Percentiles rank a stretch among this genome's conserved stretches.
phyloP scores from a whole-genome alignment of 2,113 vertebrate species.

The Globicephala melas region DNA sequence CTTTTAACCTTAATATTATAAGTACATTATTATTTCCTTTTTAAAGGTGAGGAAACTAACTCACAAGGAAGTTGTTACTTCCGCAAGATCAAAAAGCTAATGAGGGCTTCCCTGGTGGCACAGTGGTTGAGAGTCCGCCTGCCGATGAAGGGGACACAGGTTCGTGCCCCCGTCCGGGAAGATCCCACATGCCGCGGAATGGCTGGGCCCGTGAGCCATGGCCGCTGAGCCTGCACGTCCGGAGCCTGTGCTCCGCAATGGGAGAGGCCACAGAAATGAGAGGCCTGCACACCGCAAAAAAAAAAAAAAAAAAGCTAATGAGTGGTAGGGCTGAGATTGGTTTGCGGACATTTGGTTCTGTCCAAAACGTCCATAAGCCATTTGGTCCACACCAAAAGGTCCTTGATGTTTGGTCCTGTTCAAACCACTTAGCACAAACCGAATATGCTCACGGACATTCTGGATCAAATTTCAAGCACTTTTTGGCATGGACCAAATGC shows the following conservation, averaged over 20 bases:
- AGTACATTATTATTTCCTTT: not conserved
- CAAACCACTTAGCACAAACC: not conserved
- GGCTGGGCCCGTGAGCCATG: too few species aligned
- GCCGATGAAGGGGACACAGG: too few species aligned
- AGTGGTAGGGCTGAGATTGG: not conserved
- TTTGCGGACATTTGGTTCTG: not conserved
- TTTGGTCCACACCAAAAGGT: not conserved
- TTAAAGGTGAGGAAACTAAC: not conserved
- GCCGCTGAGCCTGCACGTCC: too few species aligned
- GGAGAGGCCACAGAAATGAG: too few species aligned
- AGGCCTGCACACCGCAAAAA: too few species aligned
- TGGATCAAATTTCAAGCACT: not conserved
- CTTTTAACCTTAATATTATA: not conserved
- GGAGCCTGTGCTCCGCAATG: too few species aligned
- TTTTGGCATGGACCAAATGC: not conserved
- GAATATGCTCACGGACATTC: not conserved
- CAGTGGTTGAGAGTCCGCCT: too few species aligned
- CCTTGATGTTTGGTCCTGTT: not conserved
- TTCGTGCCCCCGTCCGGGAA: too few species aligned
- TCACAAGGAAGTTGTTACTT: not conserved
- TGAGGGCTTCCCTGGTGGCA: not conserved
- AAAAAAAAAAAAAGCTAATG: not conserved
- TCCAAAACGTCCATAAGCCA: not conserved
- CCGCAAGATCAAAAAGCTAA: not conserved
- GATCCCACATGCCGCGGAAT: too few species aligned